These are phyloP conservation scores for Pyralis farinalis DNA, from an alignment of 2,888 invertebrate species.

Conservation along the genomic window DNA sequence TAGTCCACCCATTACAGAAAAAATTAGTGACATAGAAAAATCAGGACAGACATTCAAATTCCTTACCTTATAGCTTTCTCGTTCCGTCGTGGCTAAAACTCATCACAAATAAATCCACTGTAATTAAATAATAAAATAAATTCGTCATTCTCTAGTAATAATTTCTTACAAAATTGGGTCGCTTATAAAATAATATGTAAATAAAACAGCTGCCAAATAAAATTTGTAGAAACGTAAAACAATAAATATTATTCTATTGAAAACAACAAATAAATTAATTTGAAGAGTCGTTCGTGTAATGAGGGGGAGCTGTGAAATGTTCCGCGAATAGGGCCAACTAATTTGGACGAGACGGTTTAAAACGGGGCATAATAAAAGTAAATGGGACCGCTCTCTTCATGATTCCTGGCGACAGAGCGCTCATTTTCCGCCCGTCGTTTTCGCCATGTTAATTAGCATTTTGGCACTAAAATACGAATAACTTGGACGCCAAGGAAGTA, in stretches of 20 bases:
- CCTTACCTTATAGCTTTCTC: too few species aligned
- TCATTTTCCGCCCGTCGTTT: slow-evolving; percentile 65
- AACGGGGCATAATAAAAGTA: slow-evolving; percentile 77
- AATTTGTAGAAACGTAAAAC: neutral
- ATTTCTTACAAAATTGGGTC: neutral
- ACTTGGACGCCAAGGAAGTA: slow-evolving; percentile 52
- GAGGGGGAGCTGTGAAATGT: slow-evolving; percentile 55
- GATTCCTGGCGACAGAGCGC: slow-evolving; percentile 67
- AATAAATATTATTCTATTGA: slow-evolving; percentile 13
- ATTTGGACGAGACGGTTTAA: slow-evolving; percentile 75
- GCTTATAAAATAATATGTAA: too few species aligned
- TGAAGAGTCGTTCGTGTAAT: slow-evolving; percentile 50
- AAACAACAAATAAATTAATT: slow-evolving; percentile 52
- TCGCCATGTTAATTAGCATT: slow-evolving; percentile 74
- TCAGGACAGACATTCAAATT: too few species aligned
- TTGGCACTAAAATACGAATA: slow-evolving; percentile 71
- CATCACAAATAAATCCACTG: too few species aligned
- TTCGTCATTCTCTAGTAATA: too few species aligned
- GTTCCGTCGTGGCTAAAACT: too few species aligned
- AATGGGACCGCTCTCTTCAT: slow-evolving; percentile 70
- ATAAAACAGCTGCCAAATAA: neutral
- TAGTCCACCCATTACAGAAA: too few species aligned
- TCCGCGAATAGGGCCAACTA: slow-evolving; percentile 70
- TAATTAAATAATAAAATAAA: too few species aligned
- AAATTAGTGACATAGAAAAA: too few species aligned